Evolutionary conservation across 2,797 vertebrate genomes (phyloP).

Genomic region (Gymnothorax reevesii): DNA sequence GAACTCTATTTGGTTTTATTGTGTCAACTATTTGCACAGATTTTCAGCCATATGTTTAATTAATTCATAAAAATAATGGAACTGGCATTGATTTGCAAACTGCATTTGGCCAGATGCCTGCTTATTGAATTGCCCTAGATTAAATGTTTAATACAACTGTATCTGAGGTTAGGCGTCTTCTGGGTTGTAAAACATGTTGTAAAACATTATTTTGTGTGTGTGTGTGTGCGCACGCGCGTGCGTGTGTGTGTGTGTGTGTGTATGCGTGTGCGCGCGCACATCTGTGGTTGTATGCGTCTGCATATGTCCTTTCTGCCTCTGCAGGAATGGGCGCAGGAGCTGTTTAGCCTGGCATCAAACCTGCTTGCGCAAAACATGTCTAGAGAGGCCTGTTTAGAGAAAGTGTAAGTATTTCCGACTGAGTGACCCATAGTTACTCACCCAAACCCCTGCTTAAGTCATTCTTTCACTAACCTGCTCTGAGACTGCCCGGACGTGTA

Average conservation of each 20-base stretch:
- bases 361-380: slow-evolving; percentile 95
- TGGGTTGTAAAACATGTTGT: neutral
- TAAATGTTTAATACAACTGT: neutral
- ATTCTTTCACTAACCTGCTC: neutral
- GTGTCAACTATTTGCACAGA: no score
- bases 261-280: neutral
- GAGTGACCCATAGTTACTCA: neutral
- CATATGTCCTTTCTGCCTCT: slow-evolving; percentile 54
- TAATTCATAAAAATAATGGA: no score
- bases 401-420: slow-evolving; percentile 80
- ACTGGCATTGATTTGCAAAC: no score
- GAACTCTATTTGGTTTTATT: no score
- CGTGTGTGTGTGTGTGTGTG: no score
- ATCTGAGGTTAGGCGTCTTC: neutral
- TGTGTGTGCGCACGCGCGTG: slow-evolving; percentile 24
- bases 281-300: slow-evolving; percentile 39
- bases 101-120: no score
- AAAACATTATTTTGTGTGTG: neutral
- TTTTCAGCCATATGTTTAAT: no score
- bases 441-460: neutral
- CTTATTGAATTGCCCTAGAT: no score
- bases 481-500: neutral
- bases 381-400: slow-evolving; percentile 91
- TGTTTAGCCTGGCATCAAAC: slow-evolving; percentile 94
- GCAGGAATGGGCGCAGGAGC: slow-evolving; percentile 95